Base-by-base conservation (phyloP, 2,797 vertebrate genomes). In the Diceros bicornis region DNA sequence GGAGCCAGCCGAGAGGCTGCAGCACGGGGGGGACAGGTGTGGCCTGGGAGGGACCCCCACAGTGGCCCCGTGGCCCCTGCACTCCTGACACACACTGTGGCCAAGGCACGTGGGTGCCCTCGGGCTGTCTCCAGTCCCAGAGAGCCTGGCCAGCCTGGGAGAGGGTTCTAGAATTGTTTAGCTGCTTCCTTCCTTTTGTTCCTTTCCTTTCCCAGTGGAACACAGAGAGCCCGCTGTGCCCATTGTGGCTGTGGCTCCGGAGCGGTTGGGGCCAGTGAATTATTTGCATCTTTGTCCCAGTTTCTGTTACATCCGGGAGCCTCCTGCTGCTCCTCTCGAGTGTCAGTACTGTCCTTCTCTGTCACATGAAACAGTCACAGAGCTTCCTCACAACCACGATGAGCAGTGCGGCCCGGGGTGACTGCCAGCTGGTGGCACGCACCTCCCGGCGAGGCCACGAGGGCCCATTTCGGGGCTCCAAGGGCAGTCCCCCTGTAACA, bases 181-280 rank as follows among this genome's bases (percentile, higher is more conserved):
- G 16, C 17, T 27, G 5, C 61, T 50, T 55, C 29, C 34, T 75
- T n/a, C 3, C 18, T 21, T 41, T 5, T 12, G 7, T 59, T 47
- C 27, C 44, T 79, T 72, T 47, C 52, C n/a, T 50, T 41, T 27
- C 32, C 88, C 12, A 5, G 1, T 20, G 7, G 2, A 1, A 7
- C 7, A 12, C 47, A 0, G 47, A 16, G 18, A 27, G 4, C 14
- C 47, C 29, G 0, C 21, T 37, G 7, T 14, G 25, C 50, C 52
- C 0, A 0, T 77, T 13, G 34, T n/a, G 71, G 66, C 8, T 34
- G 29, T 7, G 23, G 50, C 61, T 21, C 32, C 17, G 61, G 52
- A 25, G 41, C 79, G 17, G 20, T 11, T 37, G 44, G 21, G 3
- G 16, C 25, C 78, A 29, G 7, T 34, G 16, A 14, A 16, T 27